Percentiles rank a stretch among this genome's conserved stretches.
Conservation (phyloP, 2,888 invertebrate species). For the Drosophila infuscata region DNA sequence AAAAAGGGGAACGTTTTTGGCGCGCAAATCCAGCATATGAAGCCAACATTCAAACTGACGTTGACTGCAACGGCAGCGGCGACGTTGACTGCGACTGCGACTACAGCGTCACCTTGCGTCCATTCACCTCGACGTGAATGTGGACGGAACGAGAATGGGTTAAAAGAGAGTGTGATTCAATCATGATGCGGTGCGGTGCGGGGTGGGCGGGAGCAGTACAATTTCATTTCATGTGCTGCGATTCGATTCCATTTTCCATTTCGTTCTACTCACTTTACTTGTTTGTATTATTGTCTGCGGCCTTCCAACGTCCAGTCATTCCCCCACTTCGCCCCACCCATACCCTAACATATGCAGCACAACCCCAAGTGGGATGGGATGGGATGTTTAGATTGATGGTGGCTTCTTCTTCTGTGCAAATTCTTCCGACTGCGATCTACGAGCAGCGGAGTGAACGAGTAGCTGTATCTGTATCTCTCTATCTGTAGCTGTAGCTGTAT, state of each 20-base stretch:
- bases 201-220: constrained; percentile 5
- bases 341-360: not conserved
- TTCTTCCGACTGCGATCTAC: constrained; percentile 57
- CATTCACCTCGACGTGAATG: constrained; percentile 73
- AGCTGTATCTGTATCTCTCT: not conserved
- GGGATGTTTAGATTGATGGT: constrained; percentile 10
- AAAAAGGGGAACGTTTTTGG: constrained; percentile 71
- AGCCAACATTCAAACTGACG: constrained; percentile 52
- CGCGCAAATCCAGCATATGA: constrained; percentile 66
- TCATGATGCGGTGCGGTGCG: not conserved
- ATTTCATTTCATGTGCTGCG: constrained; percentile 69
- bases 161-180: constrained; percentile 5
- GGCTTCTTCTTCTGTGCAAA: constrained; percentile 42
- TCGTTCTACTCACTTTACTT: constrained; percentile 64
- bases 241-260: constrained; percentile 77
- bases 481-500: accelerated
- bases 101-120: constrained; percentile 71
- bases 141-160: constrained; percentile 32
- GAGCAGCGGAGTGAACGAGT: constrained; percentile 20
- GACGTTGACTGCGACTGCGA: constrained; percentile 33
- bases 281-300: constrained; percentile 57
- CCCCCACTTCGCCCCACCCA: not conserved
- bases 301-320: constrained; percentile 57
- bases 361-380: not conserved
- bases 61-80: constrained; percentile 45